A percentile compares a stretch with the other conserved stretches of the same genome.
Conservation (phyloP, 64 coral and sea anemone genomes). For the Cladopsammia gracilis region DNA sequence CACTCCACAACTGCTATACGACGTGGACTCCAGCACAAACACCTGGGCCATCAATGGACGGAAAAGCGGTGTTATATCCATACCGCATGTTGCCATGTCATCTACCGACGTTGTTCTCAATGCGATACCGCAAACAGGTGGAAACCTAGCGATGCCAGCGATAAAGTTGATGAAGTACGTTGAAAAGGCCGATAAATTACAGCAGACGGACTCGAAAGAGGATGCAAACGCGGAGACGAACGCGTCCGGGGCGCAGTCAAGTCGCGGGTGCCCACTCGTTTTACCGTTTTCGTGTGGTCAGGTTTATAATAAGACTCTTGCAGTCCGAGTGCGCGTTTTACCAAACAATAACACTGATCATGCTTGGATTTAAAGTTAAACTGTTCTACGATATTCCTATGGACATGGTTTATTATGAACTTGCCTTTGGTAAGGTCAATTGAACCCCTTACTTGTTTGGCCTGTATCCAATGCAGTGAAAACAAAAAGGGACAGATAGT, state of each 20-base stretch:
- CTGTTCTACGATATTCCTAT: background rate
- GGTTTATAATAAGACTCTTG: constrained; percentile 87
- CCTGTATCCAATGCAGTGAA: no score
- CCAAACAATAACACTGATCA: constrained; percentile 68
- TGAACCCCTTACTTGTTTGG: no score
- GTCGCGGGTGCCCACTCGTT: constrained; percentile 2
- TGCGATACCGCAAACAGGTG: constrained; percentile 85
- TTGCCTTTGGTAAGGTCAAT: no score
- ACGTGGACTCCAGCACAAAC: constrained; percentile 86
- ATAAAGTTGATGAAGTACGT: constrained; percentile 81
- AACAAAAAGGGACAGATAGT: no score
- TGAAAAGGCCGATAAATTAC: constrained; percentile 18
- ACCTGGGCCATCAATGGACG: constrained; percentile 82
- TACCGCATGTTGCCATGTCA: constrained; percentile 84
- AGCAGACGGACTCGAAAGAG: constrained; percentile 42
- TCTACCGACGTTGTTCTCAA: constrained; percentile 70
- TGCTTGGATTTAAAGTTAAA: background rate
- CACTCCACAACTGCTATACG: constrained; percentile 60
- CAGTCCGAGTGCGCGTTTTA: constrained; percentile 79
- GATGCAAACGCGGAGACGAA: background rate
- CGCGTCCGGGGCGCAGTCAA: constrained; percentile 10
- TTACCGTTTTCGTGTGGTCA: constrained; percentile 80
- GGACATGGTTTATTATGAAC: no score
- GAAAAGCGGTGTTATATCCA: constrained; percentile 83
- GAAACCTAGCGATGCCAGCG: constrained; percentile 73